Evolutionary conservation across 2,888 invertebrate genomes (phyloP).

Genomic region (Microctonus brassicae): DNA sequence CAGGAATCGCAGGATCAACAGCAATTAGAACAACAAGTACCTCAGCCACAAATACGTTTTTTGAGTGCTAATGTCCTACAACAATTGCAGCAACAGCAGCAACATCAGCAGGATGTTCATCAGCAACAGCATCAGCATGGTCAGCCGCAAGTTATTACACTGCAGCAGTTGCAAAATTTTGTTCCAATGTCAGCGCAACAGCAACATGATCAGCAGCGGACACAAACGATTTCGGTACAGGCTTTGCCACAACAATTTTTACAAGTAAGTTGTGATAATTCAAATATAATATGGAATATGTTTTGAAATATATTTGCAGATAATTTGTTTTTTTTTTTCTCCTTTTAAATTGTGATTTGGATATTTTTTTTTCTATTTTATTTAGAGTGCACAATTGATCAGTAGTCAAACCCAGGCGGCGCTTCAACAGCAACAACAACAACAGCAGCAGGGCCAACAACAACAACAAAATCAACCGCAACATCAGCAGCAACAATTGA

Average conservation of each 20-base stretch:
- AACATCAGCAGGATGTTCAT: conserved; percentile 44
- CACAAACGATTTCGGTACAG: conserved; percentile 70
- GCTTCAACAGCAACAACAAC: conserved; percentile 63
- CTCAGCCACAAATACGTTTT: conserved; percentile 64
- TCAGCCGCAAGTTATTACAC: conserved; percentile 70
- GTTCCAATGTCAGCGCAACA: conserved; percentile 67
- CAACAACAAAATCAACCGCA: conserved; percentile 71
- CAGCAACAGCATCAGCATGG: conserved; percentile 59
- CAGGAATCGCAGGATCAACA: conserved; percentile 48
- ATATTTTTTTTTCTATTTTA: conserved; percentile 11
- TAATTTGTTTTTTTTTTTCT: not conserved
- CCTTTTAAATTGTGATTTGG: no score
- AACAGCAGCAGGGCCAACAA: conserved; percentile 62
- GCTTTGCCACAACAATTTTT: conserved; percentile 72
- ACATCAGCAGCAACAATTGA: conserved; percentile 72
- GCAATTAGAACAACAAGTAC: conserved; percentile 53
- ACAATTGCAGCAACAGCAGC: conserved; percentile 62
- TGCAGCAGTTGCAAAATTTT: conserved; percentile 71
- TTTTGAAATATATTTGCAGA: no score
- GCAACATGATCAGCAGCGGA: conserved; percentile 64
- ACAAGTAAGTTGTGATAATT: conserved; percentile 62
- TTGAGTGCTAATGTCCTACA: conserved; percentile 65
- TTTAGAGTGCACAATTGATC: conserved; percentile 64
- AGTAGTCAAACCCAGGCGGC: conserved; percentile 58
- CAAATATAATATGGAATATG: not conserved